Evolutionary conservation across 2,113 vertebrate genomes (phyloP).

Genomic region (Trinectes maculatus): DNA sequence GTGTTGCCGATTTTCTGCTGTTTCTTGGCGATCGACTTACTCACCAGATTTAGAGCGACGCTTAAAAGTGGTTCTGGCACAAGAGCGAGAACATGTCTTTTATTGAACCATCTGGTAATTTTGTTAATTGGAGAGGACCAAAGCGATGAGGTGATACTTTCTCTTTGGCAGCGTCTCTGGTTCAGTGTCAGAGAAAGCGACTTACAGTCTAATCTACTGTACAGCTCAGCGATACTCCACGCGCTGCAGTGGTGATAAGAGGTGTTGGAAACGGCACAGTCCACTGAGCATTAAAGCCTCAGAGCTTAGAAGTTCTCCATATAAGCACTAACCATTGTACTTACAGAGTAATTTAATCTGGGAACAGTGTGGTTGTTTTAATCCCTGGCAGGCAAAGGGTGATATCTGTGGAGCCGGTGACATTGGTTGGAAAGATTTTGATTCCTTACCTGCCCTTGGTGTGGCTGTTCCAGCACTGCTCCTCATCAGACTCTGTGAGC

Average conservation of each 20-base stretch:
- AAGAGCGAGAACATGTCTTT: slow-evolving; percentile 57
- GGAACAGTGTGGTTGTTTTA: slow-evolving; percentile 68
- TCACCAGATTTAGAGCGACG: slow-evolving; percentile 57
- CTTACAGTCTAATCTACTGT: slow-evolving; percentile 36
- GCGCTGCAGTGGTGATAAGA: slow-evolving; percentile 54
- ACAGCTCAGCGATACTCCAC: slow-evolving; percentile 20
- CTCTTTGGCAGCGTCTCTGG: slow-evolving; percentile 47
- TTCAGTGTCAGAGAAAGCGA: slow-evolving; percentile 50
- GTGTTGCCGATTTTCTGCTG: slow-evolving; percentile 38
- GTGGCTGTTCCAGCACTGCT: slow-evolving; percentile 98
- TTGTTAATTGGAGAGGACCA: slow-evolving; percentile 56
- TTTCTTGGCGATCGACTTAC: slow-evolving; percentile 40
- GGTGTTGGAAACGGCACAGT: slow-evolving; percentile 45
- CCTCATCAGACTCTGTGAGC: slow-evolving; percentile 86
- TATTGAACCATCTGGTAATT: slow-evolving; percentile 75
- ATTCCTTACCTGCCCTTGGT: slow-evolving; percentile 92
- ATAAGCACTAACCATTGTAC: slow-evolving; percentile 59
- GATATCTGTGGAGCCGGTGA: slow-evolving; percentile 53
- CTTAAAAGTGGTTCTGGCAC: slow-evolving; percentile 53
- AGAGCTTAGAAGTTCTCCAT: slow-evolving; percentile 58
- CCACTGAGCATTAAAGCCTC: slow-evolving; percentile 53
- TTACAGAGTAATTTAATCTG: slow-evolving; percentile 64
- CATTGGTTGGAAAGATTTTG: slow-evolving; percentile 33
- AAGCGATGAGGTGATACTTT: slow-evolving; percentile 32
- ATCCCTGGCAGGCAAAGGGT: slow-evolving; percentile 65